Percentiles rank a stretch among this genome's conserved stretches.
Conservation (phyloP, 2,797 vertebrate genomes). For the Myioborus miniatus region DNA sequence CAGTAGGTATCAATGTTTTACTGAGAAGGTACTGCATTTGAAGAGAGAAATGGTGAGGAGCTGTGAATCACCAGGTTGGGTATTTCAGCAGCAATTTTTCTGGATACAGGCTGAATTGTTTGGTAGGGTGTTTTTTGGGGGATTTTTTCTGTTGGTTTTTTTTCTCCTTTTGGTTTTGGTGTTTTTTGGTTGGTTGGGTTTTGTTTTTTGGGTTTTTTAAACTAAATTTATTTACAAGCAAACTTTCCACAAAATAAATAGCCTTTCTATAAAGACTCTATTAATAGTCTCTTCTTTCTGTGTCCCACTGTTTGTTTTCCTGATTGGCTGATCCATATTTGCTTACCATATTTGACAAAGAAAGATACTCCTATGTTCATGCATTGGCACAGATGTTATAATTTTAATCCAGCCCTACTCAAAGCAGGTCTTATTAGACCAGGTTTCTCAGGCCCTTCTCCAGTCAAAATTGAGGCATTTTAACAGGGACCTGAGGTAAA, state of each 20-base stretch:
- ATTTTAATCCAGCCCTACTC: not conserved
- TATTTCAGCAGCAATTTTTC: not conserved
- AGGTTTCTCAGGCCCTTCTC: not conserved
- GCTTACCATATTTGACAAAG: not conserved
- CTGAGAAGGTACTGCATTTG: not conserved
- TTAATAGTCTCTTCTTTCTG: not conserved
- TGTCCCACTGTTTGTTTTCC: not conserved
- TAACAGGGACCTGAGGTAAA: not conserved
- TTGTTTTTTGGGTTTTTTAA: no score
- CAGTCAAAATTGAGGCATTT: not conserved
- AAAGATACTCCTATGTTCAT: not conserved
- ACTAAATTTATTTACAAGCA: not conserved
- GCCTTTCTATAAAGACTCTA: not conserved
- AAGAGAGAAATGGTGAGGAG: not conserved
- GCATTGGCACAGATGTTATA: not conserved
- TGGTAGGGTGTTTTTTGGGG: no score
- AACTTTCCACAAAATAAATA: not conserved
- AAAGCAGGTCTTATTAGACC: not conserved
- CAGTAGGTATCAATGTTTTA: not conserved
- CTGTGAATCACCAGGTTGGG: not conserved
- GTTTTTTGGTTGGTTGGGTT: no score
- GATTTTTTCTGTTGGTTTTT: no score
- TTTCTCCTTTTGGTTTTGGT: no score
- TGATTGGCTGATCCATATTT: not conserved
- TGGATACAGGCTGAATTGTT: not conserved